Evolutionary conservation across 1,140 invertebrate genomes (phyloP), one percentile per base, ranked within the genome.

Genomic region (Leptinotarsa undecemlineata): DNA sequence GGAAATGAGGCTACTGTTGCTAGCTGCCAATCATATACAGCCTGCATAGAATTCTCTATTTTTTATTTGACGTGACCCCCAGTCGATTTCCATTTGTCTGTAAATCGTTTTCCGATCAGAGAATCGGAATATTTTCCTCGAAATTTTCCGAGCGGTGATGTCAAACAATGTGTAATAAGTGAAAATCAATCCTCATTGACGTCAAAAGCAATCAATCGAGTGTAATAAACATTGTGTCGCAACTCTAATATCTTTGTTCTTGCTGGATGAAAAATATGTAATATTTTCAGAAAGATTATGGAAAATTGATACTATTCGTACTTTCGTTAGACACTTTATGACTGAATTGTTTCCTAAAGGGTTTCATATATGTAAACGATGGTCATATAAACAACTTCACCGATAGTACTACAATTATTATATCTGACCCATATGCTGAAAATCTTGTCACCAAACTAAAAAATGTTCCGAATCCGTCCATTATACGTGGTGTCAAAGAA

Each of bases 131-230:
- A 57, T n/a, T 57, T 57, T 57, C 51, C 33, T 17, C 51, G 17
- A 57, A 57, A 57, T 19, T 57, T 19, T 57, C n/a, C 15, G 15
- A 57, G 15, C 51, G 51, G 6, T 57, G 51, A 57, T 57, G 51
- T 57, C 51, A 57, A 57, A 6, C 51, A 57, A 57, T 57, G 51
- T 57, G 51, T 57, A 57, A 57, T 57, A 57, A 57, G 13, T 57
- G 51, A 57, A 57, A 57, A 57, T 57, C 51, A 57, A 57, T 57
- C 17, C 51, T 15, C 51, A 57, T 57, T 57, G 51, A 57, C 51
- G 51, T 57, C 51, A 57, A 57, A 57, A 15, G 51, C 51, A 57
- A 15, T 57, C 51, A 57, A 57, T 57, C 51, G 51, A 57, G 15
- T 57, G 51, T 57, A 19, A 57, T 57, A 19, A 57, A 57, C 51